Base-by-base conservation (phyloP, 2,888 invertebrate species). In the Archaeoteleia sp. region DNA sequence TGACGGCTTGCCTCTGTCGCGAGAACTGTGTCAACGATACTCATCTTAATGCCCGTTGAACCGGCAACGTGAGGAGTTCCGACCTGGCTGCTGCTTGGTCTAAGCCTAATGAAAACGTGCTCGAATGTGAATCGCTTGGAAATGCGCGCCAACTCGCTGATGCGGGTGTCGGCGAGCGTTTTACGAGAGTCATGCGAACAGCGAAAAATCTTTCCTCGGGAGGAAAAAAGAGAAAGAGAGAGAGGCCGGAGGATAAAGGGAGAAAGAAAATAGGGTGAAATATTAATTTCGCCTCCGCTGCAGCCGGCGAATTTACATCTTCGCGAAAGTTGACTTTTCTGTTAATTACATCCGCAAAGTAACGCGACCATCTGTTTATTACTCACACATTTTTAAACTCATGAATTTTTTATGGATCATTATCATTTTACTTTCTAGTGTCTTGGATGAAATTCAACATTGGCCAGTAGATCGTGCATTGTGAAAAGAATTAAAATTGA, bases 21-120 rank as follows among this genome's bases (percentile, higher is more conserved):
- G 35, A 32, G 74, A 81, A 80, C 76, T 76, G 74, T 80, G 79
- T 80, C 81, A 78, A 80, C 77, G 79, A 79, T 81, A 79, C 79
- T 81, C 78, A 74, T 78, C 79, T 79, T 78, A 80, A 81, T 78
- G 77, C 74, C 71, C 68, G 74, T 74, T 74, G 71, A 74, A 74
- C 77, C 73, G 73, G 74, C 76, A 80, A 73, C 75, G 72, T 71
- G 71, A 71, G 20, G 75, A 72, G 69, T 69, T 69, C 60, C 62
- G 65, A 60, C 49, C 51, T 42, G 39, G 37, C 58, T 58, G 32
- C 13, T 39, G 13, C 42, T 45, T 37, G 34, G 37, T 34, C 61
- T 58, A 35, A 65, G 61, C 61, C 76, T 79, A 78, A 79, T 79
- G 78, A 78, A 78, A 78, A 78, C 74, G 72, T 70, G 70, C 74